Base-by-base conservation (phyloP, 1,140 invertebrate species). In the Onthophagus taurus region DNA sequence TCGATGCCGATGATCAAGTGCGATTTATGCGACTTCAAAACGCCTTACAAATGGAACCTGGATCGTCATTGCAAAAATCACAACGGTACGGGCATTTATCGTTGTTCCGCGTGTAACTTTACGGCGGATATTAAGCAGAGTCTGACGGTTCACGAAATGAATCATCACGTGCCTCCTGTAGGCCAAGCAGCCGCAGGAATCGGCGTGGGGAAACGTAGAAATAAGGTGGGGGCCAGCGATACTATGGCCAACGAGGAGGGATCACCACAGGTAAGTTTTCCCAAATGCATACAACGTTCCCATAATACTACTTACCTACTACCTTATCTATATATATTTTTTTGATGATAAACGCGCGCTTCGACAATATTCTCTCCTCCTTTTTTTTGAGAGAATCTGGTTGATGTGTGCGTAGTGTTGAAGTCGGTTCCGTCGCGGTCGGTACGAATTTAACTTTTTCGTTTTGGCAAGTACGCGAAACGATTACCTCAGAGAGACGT, bases 1-100 rank as follows among this genome's bases (percentile, higher is more conserved):
- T 87, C 85, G 26, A 86, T 90, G 81, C 87, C 87, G 38, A 89
- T 89, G 79, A 89, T 90, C 49, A 90, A 94, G 62, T 97, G 92
- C 67, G 80, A 81, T 31, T 81, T 85, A 57, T 97, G 92, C 67
- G 87, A 91, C 56, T 97, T 95, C 63, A 79, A 84, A 38, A 93
- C 90, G 6, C 85, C 90, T 4, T 89, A 91, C 68, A 89, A 89
- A 64, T 90, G 87, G 80, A 94, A 94, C 67, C 74, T 93, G 61
- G 90, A 95, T 59, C 74, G 91, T 11, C 91, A 97, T 60, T 85
- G 85, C 67, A 83, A 87, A 63, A 93, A 92, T 60, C 92, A 96
- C 60, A 83, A 78, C 30, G 84, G 85, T 0, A 77, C 72, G 14
- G 88, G 87, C 11, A 77, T 78, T 39, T 89, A 84, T 65, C 80